Evolutionary conservation across 2,888 invertebrate species (phyloP), one percentile per base, ranked within the genome.

Genomic region (Sphecodes monilicornis): DNA sequence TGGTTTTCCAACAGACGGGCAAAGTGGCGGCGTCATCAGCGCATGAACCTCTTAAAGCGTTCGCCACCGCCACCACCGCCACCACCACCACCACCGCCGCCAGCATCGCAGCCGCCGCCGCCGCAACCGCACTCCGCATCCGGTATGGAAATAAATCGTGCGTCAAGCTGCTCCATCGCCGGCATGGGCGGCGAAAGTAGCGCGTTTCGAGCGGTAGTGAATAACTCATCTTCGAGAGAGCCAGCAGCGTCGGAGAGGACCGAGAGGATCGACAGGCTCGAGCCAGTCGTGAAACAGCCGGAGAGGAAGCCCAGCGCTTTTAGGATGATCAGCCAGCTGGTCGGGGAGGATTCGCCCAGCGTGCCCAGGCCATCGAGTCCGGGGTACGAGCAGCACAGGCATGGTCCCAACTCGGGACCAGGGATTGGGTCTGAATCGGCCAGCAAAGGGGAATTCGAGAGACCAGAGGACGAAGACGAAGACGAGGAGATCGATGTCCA

Each of bases 1-100:
- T 98, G 98, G 98, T 98, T 98, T 98, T 98, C 98, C 97, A 98
- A 98, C 97, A 98, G 98, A 97, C 97, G 98, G 96, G 98, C 98
- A 96, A 98, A 98, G 97, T 98, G 98, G 98, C 97, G 98, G 95
- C 98, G 98, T 95, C 98, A 98, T 96, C 98, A 98, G 95, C 97
- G 98, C 95, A 98, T 98, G 98, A 98, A 97, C 96, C 97, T 98
- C 93, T 96, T 98, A 95, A 98, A 98, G 95, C 97, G 97, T 91
- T 97, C 97, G 93, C 97, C 97, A 89, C 95, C 96, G 95, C 95
- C 94, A 91, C 93, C 94, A 91, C 93, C 92, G 90, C 90, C 93
- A 86, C 95, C 96, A 91, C 96, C 96, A 91, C 96, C 96, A 92
- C 89, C 89, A 64, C 91, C 93, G 86, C 95, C 94, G 83, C 95